Conservation (phyloP, 1,140 invertebrate species). For the Lethrus apterus region DNA sequence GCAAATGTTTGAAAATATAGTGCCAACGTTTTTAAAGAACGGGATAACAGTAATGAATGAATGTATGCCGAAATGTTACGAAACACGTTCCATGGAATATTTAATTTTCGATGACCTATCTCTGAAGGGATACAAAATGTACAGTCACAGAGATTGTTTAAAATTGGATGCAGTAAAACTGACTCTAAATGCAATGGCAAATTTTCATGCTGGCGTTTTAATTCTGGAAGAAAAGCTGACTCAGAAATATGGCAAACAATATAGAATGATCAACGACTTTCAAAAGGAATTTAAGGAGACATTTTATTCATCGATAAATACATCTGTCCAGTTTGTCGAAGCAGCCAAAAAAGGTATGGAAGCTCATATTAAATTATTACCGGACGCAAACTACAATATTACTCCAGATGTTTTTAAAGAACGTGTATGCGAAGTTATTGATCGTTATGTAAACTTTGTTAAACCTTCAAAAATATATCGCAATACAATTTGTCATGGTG, state of each 20-base stretch:
- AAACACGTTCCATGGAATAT: neutral
- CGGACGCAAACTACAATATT: neutral
- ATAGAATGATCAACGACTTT: slow-evolving; percentile 3
- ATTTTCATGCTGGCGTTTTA: slow-evolving; percentile 24
- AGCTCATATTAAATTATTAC: slow-evolving; percentile 10
- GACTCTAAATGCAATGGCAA: slow-evolving; percentile 16
- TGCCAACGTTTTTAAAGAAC: neutral
- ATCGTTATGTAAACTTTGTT: neutral
- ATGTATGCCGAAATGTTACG: slow-evolving; percentile 9
- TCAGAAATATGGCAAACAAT: neutral
- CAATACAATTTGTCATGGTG: slow-evolving; percentile 38
- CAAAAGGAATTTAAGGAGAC: slow-evolving; percentile 5
- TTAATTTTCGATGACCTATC: slow-evolving; percentile 17
- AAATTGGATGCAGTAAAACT: slow-evolving; percentile 6
- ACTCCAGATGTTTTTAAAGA: slow-evolving; percentile 8
- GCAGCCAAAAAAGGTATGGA: slow-evolving; percentile 5
- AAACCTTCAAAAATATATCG: slow-evolving; percentile 13
- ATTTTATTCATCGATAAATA: slow-evolving; percentile 7
- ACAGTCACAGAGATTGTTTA: slow-evolving; percentile 1
- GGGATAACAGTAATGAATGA: slow-evolving; percentile 1
- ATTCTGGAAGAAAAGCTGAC: slow-evolving; percentile 23
- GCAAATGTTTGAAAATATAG: neutral
- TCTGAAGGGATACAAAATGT: slow-evolving; percentile 1
- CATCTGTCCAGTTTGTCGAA: neutral
- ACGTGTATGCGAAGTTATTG: neutral